Base-by-base conservation (phyloP, 2,888 invertebrate genomes). In the Scaptomyza reducta region DNA sequence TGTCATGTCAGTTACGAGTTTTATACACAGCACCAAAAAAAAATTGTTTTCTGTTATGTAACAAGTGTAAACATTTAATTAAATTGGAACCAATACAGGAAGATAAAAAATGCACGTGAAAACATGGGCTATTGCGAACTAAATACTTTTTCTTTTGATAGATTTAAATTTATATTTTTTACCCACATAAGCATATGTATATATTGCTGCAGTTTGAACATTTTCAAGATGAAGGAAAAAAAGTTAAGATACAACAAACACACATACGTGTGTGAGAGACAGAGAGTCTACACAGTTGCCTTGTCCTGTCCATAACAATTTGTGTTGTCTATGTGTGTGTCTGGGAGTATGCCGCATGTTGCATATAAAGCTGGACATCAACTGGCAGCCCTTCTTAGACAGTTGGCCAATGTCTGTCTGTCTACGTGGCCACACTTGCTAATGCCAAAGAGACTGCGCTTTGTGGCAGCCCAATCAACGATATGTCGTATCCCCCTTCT, bases 381-480 rank as follows among this genome's bases (percentile, higher is more conserved):
- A 47, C 49, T 50, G 63, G 16, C 49, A 42, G 41, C 9, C 41
- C 14, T 27, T 22, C 29, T 64, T 3, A 14, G 38, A 9, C 14
- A 16, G 31, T 9, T 33, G 35, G 47, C 64, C 61, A 33, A 50
- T 35, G 35, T 22, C 22, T 29, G 35, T 22, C 22, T 29, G 22
- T 50, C 31, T 70, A 77, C 74, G 85, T 82, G 80, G 69, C 50
- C 58, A 56, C 62, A 78, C 81, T 84, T 64, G 44, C 61, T 54
- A 84, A 84, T 79, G 82, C 70, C 63, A 42, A 6, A 38, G 14
- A 18, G 27, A 16, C 47, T 71, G 60, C 59, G 75, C 59, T 74
- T 54, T 73, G 76, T 58, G 66, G 73, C 68, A 79, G 58, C 60
- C 69, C 86, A 86, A 86, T 81, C 80, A 85, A 77, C 80, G 65